Evolutionary conservation across 2,113 vertebrate genomes (phyloP), one percentile per base, ranked within the genome.

Genomic region (Henicopernis longicauda): DNA sequence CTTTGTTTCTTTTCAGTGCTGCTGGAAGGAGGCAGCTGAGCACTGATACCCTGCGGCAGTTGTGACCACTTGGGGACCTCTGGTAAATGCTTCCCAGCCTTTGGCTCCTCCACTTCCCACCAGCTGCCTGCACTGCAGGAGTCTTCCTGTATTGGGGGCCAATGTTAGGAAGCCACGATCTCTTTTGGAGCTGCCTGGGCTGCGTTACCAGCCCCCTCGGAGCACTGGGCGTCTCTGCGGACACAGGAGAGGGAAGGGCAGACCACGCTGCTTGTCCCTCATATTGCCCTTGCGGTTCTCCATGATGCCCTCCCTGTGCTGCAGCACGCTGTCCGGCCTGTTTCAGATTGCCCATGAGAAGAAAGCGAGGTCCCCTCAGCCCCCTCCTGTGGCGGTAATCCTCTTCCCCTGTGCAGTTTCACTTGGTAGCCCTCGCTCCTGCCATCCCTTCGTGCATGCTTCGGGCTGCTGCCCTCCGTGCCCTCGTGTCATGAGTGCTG

Each of bases 251-350:
- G 57, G 34, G 16, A 31, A 13, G 44, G 44, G 17, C 31, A 7
- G 26, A 6, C 20, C 11, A 3, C 3, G 26, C 16, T 10, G 26
- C 82, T 55, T 45, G 59, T 34, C 38, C 69, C 20, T 31, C 5
- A 0, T 26, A 2, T n/a, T 29, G 31, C 32, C 50, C 27, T 25
- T 1, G 3, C 0, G 3, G 22, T 55, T 47, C 23, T 61, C 22
- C 6, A 3, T 4, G 21, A 27, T 21, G 16, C 44, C 23, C 1
- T 21, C 1, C 0, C 38, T 27, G 38, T 20, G 20, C 32, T 2
- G 11, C 12, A 42, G 61, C 23, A 3, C 11, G 7, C 32, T 44
- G 31, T 9, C 42, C 12, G 3, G 40, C 16, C 11, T 5, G 1
- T 55, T 20, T 26, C 4, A 2, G 6, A 1, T 38, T 21, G 13